phyloP scores from a whole-genome alignment of 2,113 vertebrate genomes.

The Raja brachyura region DNA sequence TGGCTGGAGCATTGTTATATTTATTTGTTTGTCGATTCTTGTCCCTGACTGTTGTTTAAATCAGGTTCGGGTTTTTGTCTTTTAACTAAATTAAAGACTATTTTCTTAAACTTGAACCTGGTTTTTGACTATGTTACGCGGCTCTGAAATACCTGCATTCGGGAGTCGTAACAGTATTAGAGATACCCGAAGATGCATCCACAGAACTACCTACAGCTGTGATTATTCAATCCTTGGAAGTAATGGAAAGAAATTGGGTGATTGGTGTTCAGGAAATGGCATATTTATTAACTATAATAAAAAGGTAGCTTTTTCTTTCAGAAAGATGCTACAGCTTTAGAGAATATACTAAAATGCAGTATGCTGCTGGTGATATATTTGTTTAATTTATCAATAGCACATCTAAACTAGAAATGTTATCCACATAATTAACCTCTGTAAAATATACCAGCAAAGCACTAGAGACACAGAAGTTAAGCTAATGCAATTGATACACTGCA shows the following conservation, averaged over 20 bases:
- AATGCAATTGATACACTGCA: not conserved
- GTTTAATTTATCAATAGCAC: not conserved
- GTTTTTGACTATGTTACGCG: too few relatives aligned
- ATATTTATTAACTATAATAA: not conserved
- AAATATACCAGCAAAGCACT: not conserved
- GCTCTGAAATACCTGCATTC: too few relatives aligned
- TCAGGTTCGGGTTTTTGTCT: too few relatives aligned
- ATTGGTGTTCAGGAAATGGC: not conserved
- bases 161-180: too few relatives aligned
- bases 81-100: too few relatives aligned
- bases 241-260: not conserved
- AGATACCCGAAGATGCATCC: not conserved
- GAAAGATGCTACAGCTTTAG: not conserved
- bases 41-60: too few relatives aligned
- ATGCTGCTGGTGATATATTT: not conserved
- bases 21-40: too few relatives aligned
- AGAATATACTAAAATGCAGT: not conserved
- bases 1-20: too few relatives aligned
- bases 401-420: not conserved
- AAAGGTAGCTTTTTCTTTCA: not conserved
- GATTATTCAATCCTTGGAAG: not conserved
- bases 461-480: not conserved
- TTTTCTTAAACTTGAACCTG: too few relatives aligned
- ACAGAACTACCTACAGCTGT: not conserved
- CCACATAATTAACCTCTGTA: not conserved